Conservation (phyloP, 2,113 vertebrate genomes). For the Pterocles orientalis region DNA sequence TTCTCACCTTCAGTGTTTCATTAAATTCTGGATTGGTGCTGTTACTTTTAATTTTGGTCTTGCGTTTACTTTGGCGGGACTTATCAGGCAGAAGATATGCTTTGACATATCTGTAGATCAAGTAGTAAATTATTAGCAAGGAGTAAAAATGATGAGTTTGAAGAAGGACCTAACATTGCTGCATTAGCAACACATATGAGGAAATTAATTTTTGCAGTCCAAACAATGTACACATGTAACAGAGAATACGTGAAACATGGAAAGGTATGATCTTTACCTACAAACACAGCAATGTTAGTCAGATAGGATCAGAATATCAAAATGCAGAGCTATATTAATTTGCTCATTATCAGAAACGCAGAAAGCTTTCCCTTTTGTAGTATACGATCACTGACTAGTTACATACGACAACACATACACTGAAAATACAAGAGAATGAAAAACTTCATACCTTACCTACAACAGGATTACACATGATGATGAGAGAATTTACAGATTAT, state of each 20-base stretch:
- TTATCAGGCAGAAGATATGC: slow-evolving; percentile 94
- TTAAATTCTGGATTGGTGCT: slow-evolving; percentile 92
- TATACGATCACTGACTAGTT: neutral
- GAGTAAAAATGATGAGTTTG: neutral
- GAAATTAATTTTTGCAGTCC: neutral
- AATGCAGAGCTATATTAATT: neutral
- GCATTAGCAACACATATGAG: fast-evolving
- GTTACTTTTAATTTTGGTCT: slow-evolving; percentile 94
- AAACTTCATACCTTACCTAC: neutral
- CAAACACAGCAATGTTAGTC: neutral
- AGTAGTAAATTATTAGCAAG: neutral
- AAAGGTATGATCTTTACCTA: neutral
- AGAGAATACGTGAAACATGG: neutral
- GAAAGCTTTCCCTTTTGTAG: neutral
- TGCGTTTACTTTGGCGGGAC: slow-evolving; percentile 95
- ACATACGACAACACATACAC: neutral
- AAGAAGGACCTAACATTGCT: neutral
- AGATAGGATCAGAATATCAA: neutral
- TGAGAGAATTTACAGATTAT: neutral
- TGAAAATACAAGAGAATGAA: neutral
- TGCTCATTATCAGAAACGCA: neutral
- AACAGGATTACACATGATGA: fast-evolving
- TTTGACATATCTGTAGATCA: slow-evolving; percentile 90
- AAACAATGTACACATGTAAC: neutral
- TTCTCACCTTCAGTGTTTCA: slow-evolving; percentile 89